Evolutionary conservation across 2,113 vertebrate genomes (phyloP).

Genomic region (Elephantulus edwardii): DNA sequence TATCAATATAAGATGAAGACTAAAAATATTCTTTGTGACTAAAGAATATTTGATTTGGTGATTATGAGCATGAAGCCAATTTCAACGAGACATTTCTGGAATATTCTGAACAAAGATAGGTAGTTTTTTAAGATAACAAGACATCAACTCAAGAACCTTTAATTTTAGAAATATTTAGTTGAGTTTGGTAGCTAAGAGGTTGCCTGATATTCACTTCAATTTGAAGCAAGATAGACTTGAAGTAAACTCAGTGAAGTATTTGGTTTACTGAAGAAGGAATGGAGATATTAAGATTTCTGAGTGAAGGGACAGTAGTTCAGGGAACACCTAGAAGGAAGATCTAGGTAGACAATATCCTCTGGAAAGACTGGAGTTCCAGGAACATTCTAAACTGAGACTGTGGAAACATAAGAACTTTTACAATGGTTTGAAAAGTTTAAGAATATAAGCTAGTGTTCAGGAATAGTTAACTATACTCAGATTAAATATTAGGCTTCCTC

Average conservation of each 20-base stretch:
- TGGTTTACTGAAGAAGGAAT: conserved; percentile 25
- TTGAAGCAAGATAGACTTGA: conserved; percentile 9
- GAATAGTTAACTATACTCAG: conserved; percentile 64
- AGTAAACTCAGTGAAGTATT: neutral
- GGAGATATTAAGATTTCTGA: neutral
- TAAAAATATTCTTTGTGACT: neutral
- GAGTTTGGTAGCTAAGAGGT: neutral
- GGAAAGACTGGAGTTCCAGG: neutral
- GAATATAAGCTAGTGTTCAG: conserved; percentile 40
- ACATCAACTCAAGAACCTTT: neutral
- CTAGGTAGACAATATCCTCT: neutral
- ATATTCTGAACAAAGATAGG: neutral
- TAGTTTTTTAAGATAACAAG: neutral
- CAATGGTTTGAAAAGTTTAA: conserved; percentile 19
- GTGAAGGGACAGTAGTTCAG: neutral
- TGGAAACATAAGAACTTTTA: neutral
- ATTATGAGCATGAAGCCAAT: neutral
- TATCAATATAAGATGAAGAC: neutral
- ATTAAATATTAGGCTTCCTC: conserved; percentile 66
- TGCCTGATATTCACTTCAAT: neutral
- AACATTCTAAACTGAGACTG: neutral
- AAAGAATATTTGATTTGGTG: neutral
- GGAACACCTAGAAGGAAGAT: conserved; percentile 1
- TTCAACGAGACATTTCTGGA: neutral
- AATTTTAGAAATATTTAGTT: neutral